These are phyloP conservation scores for Saccopteryx bilineata DNA, from an alignment of 2,113 vertebrate species.

Conservation along the genomic window DNA sequence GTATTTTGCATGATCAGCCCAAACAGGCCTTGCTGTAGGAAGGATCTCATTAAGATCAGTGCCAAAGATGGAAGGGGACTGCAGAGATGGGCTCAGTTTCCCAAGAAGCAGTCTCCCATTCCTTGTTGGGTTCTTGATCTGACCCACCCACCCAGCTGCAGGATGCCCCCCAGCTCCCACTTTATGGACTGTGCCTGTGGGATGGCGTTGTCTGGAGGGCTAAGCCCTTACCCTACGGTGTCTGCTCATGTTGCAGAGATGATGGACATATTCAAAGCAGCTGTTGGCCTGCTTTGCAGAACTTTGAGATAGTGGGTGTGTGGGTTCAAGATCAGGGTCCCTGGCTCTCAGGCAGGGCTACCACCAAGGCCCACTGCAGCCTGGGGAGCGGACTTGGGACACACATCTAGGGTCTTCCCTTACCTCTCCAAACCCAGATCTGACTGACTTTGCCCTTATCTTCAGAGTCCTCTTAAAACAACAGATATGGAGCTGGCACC, in stretches of 20 bases:
- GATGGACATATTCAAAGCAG: background rate
- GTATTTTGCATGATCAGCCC: background rate
- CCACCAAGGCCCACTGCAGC: background rate
- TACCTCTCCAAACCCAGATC: background rate
- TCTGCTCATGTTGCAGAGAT: background rate
- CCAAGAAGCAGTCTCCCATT: background rate
- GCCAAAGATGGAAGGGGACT: background rate
- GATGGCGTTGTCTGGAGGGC: background rate
- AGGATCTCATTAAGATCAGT: background rate
- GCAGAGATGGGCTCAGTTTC: background rate
- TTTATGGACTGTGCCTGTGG: background rate
- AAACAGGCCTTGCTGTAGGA: background rate
- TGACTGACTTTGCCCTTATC: background rate
- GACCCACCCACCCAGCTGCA: background rate
- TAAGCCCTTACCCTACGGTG: background rate
- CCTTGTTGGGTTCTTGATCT: slow-evolving; percentile 14
- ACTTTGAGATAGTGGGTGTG: background rate
- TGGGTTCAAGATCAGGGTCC: slow-evolving; percentile 7
- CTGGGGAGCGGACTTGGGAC: background rate
- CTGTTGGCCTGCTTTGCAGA: background rate
- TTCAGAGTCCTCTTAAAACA: background rate
- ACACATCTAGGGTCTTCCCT: background rate
- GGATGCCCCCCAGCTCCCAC: background rate
- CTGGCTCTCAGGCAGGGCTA: background rate
- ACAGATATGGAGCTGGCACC: background rate